Evolutionary conservation across 2,888 invertebrate genomes (phyloP), one percentile per base, ranked within the genome.

Genomic region (Acronicta alni): DNA sequence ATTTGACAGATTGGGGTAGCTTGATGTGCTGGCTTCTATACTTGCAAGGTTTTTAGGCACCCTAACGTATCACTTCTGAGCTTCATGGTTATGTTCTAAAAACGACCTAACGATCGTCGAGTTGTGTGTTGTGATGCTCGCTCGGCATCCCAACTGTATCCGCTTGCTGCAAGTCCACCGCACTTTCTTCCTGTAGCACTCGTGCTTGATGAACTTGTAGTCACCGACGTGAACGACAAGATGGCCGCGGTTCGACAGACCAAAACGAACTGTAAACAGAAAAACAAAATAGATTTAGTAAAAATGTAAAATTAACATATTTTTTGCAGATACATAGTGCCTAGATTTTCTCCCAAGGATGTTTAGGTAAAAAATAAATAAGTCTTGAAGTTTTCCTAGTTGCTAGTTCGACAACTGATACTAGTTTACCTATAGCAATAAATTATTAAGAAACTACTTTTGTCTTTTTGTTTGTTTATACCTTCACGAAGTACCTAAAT

Each of bases 181-280:
- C 1, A 89, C 83, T 52, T 89, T 91, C 61, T 87, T 89, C 69
- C 73, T 88, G 74, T 94, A 93, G 41, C 82, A 79, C 64, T 94
- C 94, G 66, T 94, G 94, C 60, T 92, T 93, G 57, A 92, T 89
- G 72, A 93, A 94, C 70, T 88, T 92, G 77, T 91, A 85, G 0
- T 77, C 75, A 0, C 85, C 88, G 0, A 93, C 84, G 73, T 88
- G 85, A 0, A 94, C 84, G 4, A 91, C 90, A 26, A 85, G 78
- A 55, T 88, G 87, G 0, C 93, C 93, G 6, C 93, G 88, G 42
- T 85, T 89, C 0, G 93, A 93, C 10, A 87, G 66, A 1, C 92
- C 92, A 79, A 89, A 93, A 37, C 81, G 80, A 30, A 90, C 93
- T 92, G 89, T 18, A 91, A 69, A 53, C 47, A 17, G 17, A 43